Evolutionary conservation across 1,140 invertebrate species (phyloP).

Genomic region (Solenopsis invicta): DNA sequence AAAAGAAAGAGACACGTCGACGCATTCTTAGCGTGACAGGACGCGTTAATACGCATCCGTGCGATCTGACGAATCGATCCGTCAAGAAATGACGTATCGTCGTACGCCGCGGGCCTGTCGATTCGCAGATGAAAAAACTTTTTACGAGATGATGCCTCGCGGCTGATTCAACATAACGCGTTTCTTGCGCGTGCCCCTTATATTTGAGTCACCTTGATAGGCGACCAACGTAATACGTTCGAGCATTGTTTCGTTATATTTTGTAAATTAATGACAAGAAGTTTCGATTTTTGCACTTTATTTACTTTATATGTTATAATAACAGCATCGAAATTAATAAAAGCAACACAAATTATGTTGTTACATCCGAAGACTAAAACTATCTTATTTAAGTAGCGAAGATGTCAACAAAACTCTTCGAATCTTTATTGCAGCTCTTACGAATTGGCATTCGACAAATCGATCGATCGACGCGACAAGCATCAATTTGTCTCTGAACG

Average conservation of each 20-base stretch:
- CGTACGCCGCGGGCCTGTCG: constrained; percentile 66
- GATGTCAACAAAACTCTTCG: neutral
- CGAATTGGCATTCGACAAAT: neutral
- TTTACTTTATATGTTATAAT: neutral
- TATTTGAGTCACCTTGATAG: neutral
- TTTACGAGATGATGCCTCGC: constrained; percentile 64
- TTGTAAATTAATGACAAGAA: neutral
- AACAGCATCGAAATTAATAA: neutral
- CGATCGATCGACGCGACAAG: neutral
- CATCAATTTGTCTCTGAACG: neutral
- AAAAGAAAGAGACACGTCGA: constrained; percentile 69
- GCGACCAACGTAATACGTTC: constrained; percentile 4
- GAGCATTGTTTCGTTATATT: neutral
- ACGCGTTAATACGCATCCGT: constrained; percentile 68
- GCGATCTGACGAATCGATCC: constrained; percentile 56
- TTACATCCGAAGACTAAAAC: neutral
- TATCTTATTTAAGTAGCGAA: neutral
- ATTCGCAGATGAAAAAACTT: constrained; percentile 72
- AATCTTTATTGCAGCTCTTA: neutral
- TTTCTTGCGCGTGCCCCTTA: constrained; percentile 64
- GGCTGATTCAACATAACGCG: constrained; percentile 56
- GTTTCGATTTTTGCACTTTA: neutral
- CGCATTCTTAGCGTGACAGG: constrained; percentile 73
- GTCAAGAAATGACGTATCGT: constrained; percentile 75
- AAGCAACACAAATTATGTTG: neutral